Conservation (phyloP, 2,113 vertebrate species). For the Ranitomeya imitator region DNA sequence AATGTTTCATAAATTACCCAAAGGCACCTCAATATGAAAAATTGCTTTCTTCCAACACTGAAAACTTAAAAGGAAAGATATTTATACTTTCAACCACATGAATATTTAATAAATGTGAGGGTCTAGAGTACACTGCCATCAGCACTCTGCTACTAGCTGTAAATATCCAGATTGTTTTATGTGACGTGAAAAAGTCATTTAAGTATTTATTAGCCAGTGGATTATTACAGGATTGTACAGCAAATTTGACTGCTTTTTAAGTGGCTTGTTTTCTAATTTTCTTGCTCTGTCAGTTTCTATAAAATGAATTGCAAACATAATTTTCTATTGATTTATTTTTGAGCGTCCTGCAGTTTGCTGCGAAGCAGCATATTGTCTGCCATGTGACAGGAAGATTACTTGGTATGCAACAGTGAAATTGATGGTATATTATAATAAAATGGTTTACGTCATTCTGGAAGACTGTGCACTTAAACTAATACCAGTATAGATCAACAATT, state of each 20-base stretch:
- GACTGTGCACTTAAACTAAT: not conserved
- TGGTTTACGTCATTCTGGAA: not conserved
- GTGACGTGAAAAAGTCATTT: not conserved
- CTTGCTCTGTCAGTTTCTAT: not conserved
- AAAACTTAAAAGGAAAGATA: slow-evolving; percentile 33
- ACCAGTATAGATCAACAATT: not conserved
- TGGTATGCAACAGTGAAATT: not conserved
- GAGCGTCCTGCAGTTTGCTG: not conserved
- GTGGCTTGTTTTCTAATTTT: not conserved
- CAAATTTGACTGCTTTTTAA: not conserved
- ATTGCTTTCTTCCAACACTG: slow-evolving; percentile 40
- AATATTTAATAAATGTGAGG: slow-evolving; percentile 52
- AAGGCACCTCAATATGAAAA: slow-evolving; percentile 51
- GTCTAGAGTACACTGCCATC: slow-evolving; percentile 40
- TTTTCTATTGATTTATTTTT: not conserved
- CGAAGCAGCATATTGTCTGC: not conserved
- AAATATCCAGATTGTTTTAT: slow-evolving; percentile 36
- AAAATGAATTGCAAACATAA: not conserved
- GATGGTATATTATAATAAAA: not conserved
- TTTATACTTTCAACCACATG: slow-evolving; percentile 52
- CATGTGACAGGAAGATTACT: not conserved
- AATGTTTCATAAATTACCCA: slow-evolving; percentile 58
- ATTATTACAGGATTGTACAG: not conserved
- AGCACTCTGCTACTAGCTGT: slow-evolving; percentile 6
- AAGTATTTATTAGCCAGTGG: slow-evolving; percentile 7